Percentiles rank a stretch among this genome's conserved stretches.
Conservation (phyloP, 2,888 invertebrate genomes). For the Elysia crispata region DNA sequence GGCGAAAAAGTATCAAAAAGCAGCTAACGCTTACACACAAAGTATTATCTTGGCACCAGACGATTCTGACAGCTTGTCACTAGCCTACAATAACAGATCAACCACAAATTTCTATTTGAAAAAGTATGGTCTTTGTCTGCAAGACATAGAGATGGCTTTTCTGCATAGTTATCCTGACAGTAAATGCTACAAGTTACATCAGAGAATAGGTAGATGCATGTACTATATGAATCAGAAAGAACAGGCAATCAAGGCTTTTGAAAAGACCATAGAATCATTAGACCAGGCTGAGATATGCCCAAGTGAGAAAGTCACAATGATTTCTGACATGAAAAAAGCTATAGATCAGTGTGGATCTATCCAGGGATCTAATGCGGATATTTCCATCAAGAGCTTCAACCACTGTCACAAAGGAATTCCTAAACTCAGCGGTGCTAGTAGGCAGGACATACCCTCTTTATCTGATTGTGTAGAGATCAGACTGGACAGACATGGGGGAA, state of each 20-base stretch:
- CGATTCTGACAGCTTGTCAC: slow-evolving; percentile 49
- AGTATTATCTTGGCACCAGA: slow-evolving; percentile 65
- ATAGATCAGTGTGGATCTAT: slow-evolving; percentile 48
- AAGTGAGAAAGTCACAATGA: slow-evolving; percentile 57
- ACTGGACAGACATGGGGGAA: slow-evolving; percentile 61
- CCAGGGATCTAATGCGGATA: slow-evolving; percentile 16
- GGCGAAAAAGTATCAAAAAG: slow-evolving; percentile 63
- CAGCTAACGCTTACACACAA: slow-evolving; percentile 66
- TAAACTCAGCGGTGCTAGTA: slow-evolving; percentile 48
- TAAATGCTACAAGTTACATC: slow-evolving; percentile 83
- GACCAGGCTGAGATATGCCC: slow-evolving; percentile 54
- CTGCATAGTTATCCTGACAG: slow-evolving; percentile 82
- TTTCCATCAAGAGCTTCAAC: slow-evolving; percentile 46
- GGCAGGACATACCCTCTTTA: slow-evolving; percentile 57
- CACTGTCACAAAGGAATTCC: slow-evolving; percentile 59
- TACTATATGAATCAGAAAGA: slow-evolving; percentile 79
- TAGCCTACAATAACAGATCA: slow-evolving; percentile 74
- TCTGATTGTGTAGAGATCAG: slow-evolving; percentile 62
- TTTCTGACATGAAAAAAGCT: slow-evolving; percentile 45
- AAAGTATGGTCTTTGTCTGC: slow-evolving; percentile 66
- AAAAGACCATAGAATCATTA: slow-evolving; percentile 57
- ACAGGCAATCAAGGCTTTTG: slow-evolving; percentile 75
- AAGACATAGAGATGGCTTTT: slow-evolving; percentile 70
- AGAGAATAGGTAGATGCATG: slow-evolving; percentile 84
- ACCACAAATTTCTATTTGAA: slow-evolving; percentile 72